Evolutionary conservation across 2,888 invertebrate species (phyloP).

Genomic region (Chrysodeixis includens): DNA sequence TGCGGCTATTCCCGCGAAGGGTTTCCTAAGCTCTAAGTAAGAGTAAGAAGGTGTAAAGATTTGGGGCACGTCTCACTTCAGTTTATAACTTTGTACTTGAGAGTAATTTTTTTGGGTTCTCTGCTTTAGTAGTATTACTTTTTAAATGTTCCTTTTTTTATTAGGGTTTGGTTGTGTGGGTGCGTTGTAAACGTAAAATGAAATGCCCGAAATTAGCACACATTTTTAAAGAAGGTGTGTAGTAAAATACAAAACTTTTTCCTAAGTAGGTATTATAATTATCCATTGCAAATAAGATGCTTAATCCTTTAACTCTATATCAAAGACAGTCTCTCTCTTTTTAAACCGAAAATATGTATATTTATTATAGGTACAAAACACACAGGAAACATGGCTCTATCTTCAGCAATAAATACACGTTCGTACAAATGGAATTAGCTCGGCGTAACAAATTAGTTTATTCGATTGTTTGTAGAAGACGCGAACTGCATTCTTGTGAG

Average conservation of each 20-base stretch:
- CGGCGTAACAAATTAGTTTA: background rate
- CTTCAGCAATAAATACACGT: conserved; percentile 1
- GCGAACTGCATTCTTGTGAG: background rate
- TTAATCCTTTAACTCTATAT: too few relatives aligned
- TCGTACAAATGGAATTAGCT: background rate
- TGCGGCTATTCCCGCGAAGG: conserved; percentile 40
- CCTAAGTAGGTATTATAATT: too few relatives aligned
- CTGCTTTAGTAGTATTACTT: background rate
- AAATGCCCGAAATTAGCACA: background rate
- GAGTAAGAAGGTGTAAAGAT: conserved; percentile 47
- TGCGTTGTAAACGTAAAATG: background rate
- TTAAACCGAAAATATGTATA: too few relatives aligned
- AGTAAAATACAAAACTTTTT: too few relatives aligned
- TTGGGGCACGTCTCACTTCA: conserved; percentile 36
- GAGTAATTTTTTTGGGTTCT: background rate
- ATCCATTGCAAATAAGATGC: too few relatives aligned
- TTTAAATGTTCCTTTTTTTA: background rate
- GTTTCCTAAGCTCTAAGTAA: conserved; percentile 41
- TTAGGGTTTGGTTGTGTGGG: background rate
- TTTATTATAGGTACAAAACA: background rate
- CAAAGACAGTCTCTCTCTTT: too few relatives aligned
- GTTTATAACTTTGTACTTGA: conserved; percentile 10
- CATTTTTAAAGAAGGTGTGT: too few relatives aligned
- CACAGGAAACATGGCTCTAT: background rate
- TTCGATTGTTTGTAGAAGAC: conserved; percentile 4